Evolutionary conservation across 2,888 invertebrate species (phyloP).

Genomic region (Electrophaes corylata): DNA sequence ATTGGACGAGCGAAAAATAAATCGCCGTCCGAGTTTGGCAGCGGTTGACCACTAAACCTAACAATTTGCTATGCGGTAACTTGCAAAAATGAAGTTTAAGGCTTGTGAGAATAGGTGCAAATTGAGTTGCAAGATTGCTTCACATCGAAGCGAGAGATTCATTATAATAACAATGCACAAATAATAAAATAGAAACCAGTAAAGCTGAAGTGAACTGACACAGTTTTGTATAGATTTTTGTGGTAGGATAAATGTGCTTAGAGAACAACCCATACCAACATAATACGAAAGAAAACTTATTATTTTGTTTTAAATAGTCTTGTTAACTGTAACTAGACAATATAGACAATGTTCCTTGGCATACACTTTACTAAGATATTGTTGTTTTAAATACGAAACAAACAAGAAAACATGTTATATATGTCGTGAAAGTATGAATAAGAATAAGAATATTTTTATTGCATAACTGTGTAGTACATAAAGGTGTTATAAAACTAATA

Average conservation of each 20-base stretch:
- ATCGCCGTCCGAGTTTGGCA: constrained; percentile 54
- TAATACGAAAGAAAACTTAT: no score
- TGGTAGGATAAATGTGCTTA: neutral
- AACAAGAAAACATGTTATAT: no score
- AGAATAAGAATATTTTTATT: no score
- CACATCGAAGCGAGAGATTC: neutral
- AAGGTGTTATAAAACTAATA: no score
- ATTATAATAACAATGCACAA: neutral
- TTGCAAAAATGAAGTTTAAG: constrained; percentile 19
- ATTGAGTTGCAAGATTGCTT: constrained; percentile 7
- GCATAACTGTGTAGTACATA: no score
- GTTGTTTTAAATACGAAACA: no score
- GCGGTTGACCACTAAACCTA: constrained; percentile 30
- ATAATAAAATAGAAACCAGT: neutral
- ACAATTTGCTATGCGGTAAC: constrained; percentile 15
- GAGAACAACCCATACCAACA: no score
- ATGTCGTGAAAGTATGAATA: no score
- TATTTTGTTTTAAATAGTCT: no score
- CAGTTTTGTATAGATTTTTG: neutral
- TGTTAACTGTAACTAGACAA: no score
- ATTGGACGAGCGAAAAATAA: constrained; percentile 82
- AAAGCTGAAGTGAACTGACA: neutral
- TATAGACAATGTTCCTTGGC: no score
- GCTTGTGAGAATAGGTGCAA: constrained; percentile 4
- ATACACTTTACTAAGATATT: no score